These are phyloP conservation scores for Drosophila falleni DNA, from an alignment of 2,888 invertebrate species.

Conservation along the genomic window DNA sequence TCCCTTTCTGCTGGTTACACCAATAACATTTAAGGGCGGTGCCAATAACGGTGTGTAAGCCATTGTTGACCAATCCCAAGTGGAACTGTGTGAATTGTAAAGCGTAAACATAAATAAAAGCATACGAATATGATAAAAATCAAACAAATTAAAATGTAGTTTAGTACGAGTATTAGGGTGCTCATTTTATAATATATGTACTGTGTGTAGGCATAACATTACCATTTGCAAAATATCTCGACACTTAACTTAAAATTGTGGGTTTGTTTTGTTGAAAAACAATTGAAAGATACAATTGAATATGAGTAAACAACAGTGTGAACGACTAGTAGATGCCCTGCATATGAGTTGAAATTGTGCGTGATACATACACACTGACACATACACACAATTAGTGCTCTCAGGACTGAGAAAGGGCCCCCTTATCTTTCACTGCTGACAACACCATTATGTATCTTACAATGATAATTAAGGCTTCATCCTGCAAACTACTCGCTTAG, in stretches of 20 bases:
- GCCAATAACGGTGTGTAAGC: constrained; percentile 9
- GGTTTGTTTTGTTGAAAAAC: constrained; percentile 25
- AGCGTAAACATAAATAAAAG: constrained; percentile 23
- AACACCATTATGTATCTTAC: constrained; percentile 1
- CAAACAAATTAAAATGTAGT: constrained; percentile 28
- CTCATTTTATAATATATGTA: constrained; percentile 20
- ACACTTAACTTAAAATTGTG: constrained; percentile 25
- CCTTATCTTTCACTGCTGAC: constrained; percentile 1
- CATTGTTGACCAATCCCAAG: constrained; percentile 38
- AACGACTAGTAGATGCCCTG: constrained; percentile 10
- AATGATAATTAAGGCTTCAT: not conserved
- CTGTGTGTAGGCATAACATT: constrained; percentile 23
- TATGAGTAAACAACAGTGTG: not conserved
- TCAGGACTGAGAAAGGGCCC: not conserved
- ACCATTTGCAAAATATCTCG: constrained; percentile 23
- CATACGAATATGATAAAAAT: constrained; percentile 24
- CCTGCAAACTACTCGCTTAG: not conserved
- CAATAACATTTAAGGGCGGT: constrained; percentile 44
- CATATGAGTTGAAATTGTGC: not conserved
- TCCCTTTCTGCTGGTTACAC: constrained; percentile 31
- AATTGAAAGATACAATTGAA: constrained; percentile 25
- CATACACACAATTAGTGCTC: not conserved
- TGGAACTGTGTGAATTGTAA: constrained; percentile 4
- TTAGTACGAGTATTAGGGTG: constrained; percentile 11
- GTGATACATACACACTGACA: not conserved